These are phyloP conservation scores for Lycodopsis pacificus DNA, from an alignment of 2,797 vertebrate genomes.

Conservation along the genomic window DNA sequence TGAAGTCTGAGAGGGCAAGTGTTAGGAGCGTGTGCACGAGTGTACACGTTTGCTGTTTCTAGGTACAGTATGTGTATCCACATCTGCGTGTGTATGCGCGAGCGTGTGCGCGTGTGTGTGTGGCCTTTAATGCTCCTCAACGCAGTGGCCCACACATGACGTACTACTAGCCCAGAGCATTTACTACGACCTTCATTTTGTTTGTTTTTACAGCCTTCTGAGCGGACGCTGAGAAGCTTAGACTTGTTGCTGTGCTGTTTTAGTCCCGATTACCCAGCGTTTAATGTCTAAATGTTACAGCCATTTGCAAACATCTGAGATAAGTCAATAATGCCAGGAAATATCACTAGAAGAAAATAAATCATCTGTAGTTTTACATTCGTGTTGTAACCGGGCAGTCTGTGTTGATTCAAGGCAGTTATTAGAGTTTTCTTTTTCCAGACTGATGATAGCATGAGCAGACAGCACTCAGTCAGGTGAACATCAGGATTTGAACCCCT, in stretches of 20 bases:
- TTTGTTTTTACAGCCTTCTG: constrained; percentile 68
- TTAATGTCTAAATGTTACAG: constrained; percentile 54
- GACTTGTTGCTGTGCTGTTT: constrained; percentile 61
- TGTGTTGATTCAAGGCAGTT: constrained; percentile 3
- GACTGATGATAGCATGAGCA: constrained; percentile 6
- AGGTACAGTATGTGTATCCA: constrained; percentile 29
- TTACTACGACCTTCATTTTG: constrained; percentile 66
- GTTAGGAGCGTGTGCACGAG: constrained; percentile 29
- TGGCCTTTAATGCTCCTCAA: constrained; percentile 51
- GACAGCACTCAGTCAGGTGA: constrained; percentile 1
- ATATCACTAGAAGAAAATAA: constrained; percentile 14
- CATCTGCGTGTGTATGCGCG: constrained; percentile 37
- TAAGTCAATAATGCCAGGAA: constrained; percentile 33
- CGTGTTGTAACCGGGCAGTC: background rate
- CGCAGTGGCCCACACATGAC: constrained; percentile 60
- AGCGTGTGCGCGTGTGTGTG: constrained; percentile 23
- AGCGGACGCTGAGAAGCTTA: constrained; percentile 40
- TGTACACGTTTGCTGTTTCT: constrained; percentile 22
- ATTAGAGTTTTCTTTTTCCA: background rate
- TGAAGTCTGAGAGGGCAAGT: constrained; percentile 56
- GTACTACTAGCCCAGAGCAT: constrained; percentile 54
- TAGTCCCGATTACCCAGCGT: constrained; percentile 50
- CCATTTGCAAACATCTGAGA: constrained; percentile 53
- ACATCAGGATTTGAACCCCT: constrained; percentile 13
- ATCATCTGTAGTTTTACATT: constrained; percentile 21